Conservation (phyloP, 2,888 invertebrate genomes). For the Spisula solida region DNA sequence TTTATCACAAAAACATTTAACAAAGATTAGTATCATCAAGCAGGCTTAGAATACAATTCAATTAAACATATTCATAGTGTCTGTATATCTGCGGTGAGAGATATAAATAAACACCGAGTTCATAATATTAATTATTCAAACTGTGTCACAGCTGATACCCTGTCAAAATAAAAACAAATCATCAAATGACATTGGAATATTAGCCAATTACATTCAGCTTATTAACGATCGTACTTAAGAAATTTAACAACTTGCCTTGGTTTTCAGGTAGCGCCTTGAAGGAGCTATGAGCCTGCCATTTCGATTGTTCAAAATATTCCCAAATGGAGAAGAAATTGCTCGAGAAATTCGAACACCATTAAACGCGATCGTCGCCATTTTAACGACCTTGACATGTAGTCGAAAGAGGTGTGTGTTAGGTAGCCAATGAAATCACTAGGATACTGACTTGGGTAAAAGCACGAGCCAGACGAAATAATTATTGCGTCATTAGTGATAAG, state of each 20-base stretch:
- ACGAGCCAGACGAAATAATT: slow-evolving; percentile 25
- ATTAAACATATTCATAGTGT: too few relatives aligned
- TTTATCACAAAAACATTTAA: too few relatives aligned
- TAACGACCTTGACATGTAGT: slow-evolving; percentile 58
- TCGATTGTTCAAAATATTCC: slow-evolving; percentile 42
- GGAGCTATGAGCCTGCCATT: slow-evolving; percentile 41
- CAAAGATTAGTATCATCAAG: too few relatives aligned
- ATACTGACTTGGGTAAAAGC: neutral
- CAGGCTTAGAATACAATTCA: too few relatives aligned
- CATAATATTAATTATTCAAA: neutral
- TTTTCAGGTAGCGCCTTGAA: slow-evolving; percentile 45
- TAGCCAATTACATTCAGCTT: neutral
- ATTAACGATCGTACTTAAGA: neutral
- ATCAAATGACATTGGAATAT: slow-evolving; percentile 34
- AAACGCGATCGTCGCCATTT: slow-evolving; percentile 61
- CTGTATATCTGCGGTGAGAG: neutral
- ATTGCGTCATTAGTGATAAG: slow-evolving; percentile 20
- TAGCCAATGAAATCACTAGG: slow-evolving; percentile 46
- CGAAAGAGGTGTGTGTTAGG: slow-evolving; percentile 52
- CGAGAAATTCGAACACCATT: slow-evolving; percentile 41
- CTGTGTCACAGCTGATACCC: slow-evolving; percentile 40
- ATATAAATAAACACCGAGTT: neutral
- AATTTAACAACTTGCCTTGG: slow-evolving; percentile 46
- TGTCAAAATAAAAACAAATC: slow-evolving; percentile 41
- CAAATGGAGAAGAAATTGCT: slow-evolving; percentile 40